Evolutionary conservation across 1,140 invertebrate genomes (phyloP).

Genomic region (Stratiolaelaps scimitus): DNA sequence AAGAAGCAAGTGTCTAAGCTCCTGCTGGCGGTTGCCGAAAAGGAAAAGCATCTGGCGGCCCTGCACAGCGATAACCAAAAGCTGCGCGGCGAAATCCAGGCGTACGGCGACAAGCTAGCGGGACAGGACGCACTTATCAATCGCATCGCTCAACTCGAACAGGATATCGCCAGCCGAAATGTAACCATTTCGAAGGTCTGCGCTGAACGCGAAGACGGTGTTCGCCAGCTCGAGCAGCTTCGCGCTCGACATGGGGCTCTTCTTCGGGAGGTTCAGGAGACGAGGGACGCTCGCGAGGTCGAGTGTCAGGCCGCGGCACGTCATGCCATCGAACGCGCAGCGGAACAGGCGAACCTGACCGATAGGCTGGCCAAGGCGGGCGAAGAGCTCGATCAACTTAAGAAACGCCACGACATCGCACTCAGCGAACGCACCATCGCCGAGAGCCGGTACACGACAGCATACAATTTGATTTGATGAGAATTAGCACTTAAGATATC

Average conservation of each 20-base stretch:
- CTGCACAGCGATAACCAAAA: slow-evolving; percentile 25
- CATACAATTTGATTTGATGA: too few species aligned
- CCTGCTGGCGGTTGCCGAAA: slow-evolving; percentile 5
- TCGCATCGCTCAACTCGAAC: slow-evolving; percentile 18
- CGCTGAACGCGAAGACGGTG: slow-evolving; percentile 3
- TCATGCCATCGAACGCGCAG: background rate
- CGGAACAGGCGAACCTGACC: background rate
- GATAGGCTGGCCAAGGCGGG: background rate
- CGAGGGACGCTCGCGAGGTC: too few species aligned
- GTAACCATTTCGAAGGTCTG: slow-evolving; percentile 26
- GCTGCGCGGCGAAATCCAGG: slow-evolving; percentile 9
- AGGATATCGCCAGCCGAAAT: slow-evolving; percentile 16
- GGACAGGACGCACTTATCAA: slow-evolving; percentile 21
- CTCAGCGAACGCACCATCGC: slow-evolving; percentile 21
- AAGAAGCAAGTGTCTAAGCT: slow-evolving; percentile 26
- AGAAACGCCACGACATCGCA: slow-evolving; percentile 11
- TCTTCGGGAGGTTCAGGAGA: slow-evolving; percentile 7
- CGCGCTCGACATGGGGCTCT: background rate
- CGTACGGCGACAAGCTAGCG: slow-evolving; percentile 12
- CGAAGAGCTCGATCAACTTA: background rate
- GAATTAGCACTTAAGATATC: too few species aligned
- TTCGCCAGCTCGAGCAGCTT: slow-evolving; percentile 15
- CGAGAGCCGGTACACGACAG: background rate
- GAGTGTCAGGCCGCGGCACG: too few species aligned
- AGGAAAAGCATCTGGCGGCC: slow-evolving; percentile 10